Base-by-base conservation (phyloP, 2,888 invertebrate genomes). In the Volucella inflata region DNA sequence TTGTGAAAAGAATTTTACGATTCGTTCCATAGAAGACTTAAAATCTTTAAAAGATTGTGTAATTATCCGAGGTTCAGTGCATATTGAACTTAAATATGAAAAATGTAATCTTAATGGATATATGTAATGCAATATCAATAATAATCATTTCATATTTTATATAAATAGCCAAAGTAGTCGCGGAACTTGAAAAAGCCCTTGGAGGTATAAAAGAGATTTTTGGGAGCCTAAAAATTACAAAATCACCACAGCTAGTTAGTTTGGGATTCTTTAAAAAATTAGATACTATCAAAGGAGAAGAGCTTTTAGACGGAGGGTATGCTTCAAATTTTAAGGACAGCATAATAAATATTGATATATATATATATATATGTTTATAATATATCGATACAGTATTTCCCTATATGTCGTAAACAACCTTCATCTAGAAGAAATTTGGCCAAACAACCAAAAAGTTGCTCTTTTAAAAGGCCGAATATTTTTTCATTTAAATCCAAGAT, bases 401-500 rank as follows among this genome's bases (percentile, higher is more conserved):
- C 89, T 96, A 0, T 93, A 94, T 40, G 93, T 96, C 0, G 91
- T 94, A 44, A 95, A 95, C 89, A 96, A 96, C 90, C 93, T 93
- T 75, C 95, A 96, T 90, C 92, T 96, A 77, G 93, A 94, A 87
- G 93, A 94, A 67, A 91, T 96, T 17, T 94, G 94, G 93, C 90
- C 93, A 65, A 91, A 91, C 87, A 91, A 92, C 72, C 90, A 90
- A n/a, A 92, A 90, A 30, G 90, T 94, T 51, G 90, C 91, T 51
- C 93, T 96, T 42, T 88, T 90, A 1, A 93, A 93, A 2, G 96
- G 96, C 0, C 92, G 93, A 0, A 91, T 96, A 16, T 94, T 94
- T 83, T 95, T 96, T 88, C 95, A 96, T 89, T 93, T 94, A 88
- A 97, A 97, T 91, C 95, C 95, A 0, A 94, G 94, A 80, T 92